phyloP scores from a whole-genome alignment of 2,797 vertebrate species.

The Chiloscyllium punctatum region DNA sequence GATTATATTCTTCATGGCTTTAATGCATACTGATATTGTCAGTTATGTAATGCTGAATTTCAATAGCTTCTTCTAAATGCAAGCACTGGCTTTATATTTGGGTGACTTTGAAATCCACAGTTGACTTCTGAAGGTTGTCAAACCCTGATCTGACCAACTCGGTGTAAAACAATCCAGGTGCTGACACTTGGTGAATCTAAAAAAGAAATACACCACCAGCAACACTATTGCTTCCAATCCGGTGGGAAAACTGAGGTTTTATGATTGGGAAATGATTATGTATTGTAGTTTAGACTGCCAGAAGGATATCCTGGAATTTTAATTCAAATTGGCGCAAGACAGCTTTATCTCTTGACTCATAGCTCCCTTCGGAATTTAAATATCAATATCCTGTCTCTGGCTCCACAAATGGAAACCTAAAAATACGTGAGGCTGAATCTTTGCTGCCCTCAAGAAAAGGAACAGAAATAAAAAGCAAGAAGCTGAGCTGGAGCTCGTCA shows the following conservation, averaged over 20 bases:
- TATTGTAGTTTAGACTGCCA: not conserved
- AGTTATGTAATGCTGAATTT: slow-evolving; percentile 11
- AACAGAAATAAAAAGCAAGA: not conserved
- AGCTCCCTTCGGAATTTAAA: not conserved
- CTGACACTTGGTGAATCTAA: not conserved
- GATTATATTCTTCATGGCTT: not conserved
- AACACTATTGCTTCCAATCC: not conserved
- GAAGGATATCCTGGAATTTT: not conserved
- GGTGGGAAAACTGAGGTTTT: not conserved
- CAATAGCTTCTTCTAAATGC: not conserved
- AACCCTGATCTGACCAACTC: not conserved
- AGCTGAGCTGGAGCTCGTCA: not conserved
- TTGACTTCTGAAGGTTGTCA: not conserved
- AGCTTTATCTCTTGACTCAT: not conserved
- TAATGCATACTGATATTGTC: not conserved
- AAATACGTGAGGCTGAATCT: slow-evolving; percentile 1
- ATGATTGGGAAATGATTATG: not conserved
- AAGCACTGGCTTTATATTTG: not conserved
- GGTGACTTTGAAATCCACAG: not conserved
- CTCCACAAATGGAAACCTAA: not conserved
- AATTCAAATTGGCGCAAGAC: not conserved
- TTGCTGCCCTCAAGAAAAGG: not conserved
- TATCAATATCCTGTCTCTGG: not conserved
- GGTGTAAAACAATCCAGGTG: not conserved
- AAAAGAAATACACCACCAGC: not conserved